phyloP scores from a whole-genome alignment of 2,113 vertebrate species.

The Petrocephalus microphthalmus region DNA sequence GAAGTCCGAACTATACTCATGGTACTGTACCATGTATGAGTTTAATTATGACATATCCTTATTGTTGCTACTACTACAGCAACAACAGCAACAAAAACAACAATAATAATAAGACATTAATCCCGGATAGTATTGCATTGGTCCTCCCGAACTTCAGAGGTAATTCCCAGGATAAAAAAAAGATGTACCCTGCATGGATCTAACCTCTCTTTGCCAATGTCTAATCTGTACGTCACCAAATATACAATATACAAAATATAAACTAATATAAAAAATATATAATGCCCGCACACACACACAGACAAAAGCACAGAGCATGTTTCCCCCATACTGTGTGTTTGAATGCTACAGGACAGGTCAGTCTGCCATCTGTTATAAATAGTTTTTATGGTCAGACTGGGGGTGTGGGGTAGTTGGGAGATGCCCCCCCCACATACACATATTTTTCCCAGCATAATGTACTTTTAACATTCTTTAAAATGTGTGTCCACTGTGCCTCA shows the following conservation, averaged over 20 bases:
- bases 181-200: too few relatives aligned
- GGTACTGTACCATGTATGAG: neutral
- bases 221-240: neutral
- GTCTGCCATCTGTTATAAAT: constrained; percentile 44
- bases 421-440: constrained; percentile 22
- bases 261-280: too few relatives aligned
- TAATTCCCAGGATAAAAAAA: neutral
- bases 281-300: neutral
- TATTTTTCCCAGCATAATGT: neutral
- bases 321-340: neutral
- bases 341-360: neutral
- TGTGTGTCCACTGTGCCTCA: neutral
- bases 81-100: neutral
- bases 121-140: neutral
- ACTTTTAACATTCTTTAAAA: neutral
- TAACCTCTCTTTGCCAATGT: neutral
- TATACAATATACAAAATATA: too few relatives aligned
- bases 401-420: constrained; percentile 37
- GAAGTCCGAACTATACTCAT: neutral
- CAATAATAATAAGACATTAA: neutral
- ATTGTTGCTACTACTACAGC: neutral
- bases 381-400: constrained; percentile 44
- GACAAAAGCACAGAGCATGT: neutral
- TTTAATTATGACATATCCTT: neutral
- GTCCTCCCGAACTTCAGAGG: neutral